A percentile compares a stretch with the other conserved stretches of the same genome.
Conservation (phyloP, 2,888 invertebrate species). For the Euzetes globulus region DNA sequence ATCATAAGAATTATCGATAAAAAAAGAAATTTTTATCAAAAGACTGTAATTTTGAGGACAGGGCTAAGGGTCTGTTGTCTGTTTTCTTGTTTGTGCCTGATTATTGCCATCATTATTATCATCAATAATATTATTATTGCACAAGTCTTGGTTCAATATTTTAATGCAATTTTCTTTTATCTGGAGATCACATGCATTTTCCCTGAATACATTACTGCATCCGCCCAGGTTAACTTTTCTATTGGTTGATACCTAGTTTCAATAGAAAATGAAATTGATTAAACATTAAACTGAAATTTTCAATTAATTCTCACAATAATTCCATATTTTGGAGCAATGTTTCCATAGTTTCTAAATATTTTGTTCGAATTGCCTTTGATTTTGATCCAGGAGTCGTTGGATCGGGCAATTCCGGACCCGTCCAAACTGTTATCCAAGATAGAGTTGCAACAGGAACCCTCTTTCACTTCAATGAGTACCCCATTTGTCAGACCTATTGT, state of each 20-base stretch:
- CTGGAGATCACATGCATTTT: conserved; percentile 3
- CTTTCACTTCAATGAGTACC: not conserved
- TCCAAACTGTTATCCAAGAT: not conserved
- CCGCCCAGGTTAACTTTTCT: not conserved
- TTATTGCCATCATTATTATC: not conserved
- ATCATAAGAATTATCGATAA: too few species aligned
- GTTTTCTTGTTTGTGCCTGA: not conserved
- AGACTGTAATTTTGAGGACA: too few species aligned
- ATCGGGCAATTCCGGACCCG: not conserved
- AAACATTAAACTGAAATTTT: not conserved
- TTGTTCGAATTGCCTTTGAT: not conserved
- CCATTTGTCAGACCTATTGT: not conserved
- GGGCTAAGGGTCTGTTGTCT: not conserved
- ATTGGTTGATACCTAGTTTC: not conserved
- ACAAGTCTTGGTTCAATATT: not conserved
- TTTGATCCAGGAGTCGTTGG: not conserved
- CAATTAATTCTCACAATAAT: not conserved
- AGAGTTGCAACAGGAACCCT: not conserved
- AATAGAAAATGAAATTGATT: not conserved
- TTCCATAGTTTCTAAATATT: not conserved
- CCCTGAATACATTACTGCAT: not conserved
- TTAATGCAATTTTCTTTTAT: not conserved
- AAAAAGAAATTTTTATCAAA: too few species aligned
- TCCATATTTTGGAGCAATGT: not conserved
- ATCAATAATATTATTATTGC: not conserved